Evolutionary conservation across 1,140 invertebrate species (phyloP).

Genomic region (Lethrus apterus): DNA sequence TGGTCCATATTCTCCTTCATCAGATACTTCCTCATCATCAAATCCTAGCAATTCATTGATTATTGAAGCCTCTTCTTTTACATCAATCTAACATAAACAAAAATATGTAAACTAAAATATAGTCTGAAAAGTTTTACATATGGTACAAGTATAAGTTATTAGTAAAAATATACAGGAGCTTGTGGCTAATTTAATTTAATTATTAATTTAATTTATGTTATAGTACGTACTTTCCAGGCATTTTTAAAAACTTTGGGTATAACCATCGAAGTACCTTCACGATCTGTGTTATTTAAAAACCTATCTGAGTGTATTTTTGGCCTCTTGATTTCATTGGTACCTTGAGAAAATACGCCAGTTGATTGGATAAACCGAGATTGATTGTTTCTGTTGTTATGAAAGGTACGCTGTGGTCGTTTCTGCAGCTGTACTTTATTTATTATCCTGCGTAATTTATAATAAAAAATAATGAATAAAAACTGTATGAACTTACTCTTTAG

Average conservation of each 20-base stretch:
- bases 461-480: not conserved
- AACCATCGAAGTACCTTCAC: not conserved
- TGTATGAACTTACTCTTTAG: conserved; percentile 26
- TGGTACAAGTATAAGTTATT: no score
- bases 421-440: conserved; percentile 4
- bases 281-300: not conserved
- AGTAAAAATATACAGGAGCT: no score
- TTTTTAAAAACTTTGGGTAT: conserved; percentile 10
- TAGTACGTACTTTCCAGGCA: not conserved
- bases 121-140: no score
- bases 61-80: not conserved
- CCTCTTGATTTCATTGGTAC: conserved; percentile 1
- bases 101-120: not conserved
- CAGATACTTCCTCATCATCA: conserved; percentile 5
- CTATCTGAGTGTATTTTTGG: conserved; percentile 9
- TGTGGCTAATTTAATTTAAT: not conserved
- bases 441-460: not conserved
- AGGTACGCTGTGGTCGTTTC: not conserved
- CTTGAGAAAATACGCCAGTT: conserved; percentile 6
- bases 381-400: not conserved
- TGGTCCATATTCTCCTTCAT: conserved; percentile 8
- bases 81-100: not conserved
- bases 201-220: not conserved
- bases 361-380: conserved; percentile 1
- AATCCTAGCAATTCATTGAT: conserved; percentile 5